These are phyloP conservation scores for Cecropterus lyciades DNA, from an alignment of 1,140 invertebrate genomes.

Conservation along the genomic window DNA sequence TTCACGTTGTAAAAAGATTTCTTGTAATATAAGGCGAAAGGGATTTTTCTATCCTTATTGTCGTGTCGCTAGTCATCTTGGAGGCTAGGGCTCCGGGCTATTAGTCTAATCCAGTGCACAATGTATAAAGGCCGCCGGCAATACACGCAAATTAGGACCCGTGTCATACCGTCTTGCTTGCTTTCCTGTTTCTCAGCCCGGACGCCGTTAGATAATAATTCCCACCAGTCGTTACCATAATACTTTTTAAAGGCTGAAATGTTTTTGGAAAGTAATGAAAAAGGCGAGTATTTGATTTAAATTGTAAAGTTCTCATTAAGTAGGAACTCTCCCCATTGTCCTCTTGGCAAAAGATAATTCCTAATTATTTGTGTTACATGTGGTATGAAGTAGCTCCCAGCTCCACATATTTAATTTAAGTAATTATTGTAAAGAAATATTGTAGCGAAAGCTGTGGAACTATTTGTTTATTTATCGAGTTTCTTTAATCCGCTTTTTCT, in stretches of 20 bases:
- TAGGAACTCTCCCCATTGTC: too few species aligned
- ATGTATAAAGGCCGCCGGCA: slow-evolving; percentile 17
- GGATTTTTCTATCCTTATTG: slow-evolving; percentile 13
- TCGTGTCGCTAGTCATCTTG: slow-evolving; percentile 15
- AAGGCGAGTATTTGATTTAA: too few species aligned
- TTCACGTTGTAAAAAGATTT: neutral
- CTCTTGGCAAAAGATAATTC: too few species aligned
- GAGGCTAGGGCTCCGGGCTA: slow-evolving; percentile 14
- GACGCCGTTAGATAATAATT: neutral
- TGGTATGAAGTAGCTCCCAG: too few species aligned
- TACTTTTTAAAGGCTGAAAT: neutral
- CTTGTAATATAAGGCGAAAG: neutral
- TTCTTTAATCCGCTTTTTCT: too few species aligned
- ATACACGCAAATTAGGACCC: slow-evolving; percentile 30
- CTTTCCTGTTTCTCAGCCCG: slow-evolving; percentile 1
- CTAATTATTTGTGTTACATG: too few species aligned
- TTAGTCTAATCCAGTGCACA: slow-evolving; percentile 23
- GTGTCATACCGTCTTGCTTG: neutral
- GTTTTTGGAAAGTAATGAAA: neutral
- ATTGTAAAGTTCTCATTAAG: too few species aligned
- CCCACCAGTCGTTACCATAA: neutral
- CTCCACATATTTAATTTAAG: too few species aligned
- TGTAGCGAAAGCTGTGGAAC: too few species aligned
- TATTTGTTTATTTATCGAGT: too few species aligned
- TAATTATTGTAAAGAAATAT: too few species aligned